Evolutionary conservation across 2,888 invertebrate species (phyloP).

Genomic region (Sturmia bella): DNA sequence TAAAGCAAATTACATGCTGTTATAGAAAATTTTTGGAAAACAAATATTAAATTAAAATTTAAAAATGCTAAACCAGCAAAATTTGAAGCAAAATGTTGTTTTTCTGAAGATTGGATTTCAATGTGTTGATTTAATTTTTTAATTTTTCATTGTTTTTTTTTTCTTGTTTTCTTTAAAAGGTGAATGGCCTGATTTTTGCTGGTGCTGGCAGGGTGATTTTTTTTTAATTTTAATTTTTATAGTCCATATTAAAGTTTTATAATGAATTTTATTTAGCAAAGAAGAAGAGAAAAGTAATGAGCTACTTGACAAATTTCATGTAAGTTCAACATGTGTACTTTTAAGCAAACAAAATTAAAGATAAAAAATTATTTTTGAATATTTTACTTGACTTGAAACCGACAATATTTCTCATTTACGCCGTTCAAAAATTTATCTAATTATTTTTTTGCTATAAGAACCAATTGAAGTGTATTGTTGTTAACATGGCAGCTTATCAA

Average conservation of each 20-base stretch:
- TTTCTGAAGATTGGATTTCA: conserved; percentile 48
- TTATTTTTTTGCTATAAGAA: too few relatives aligned
- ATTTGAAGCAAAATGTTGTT: conserved; percentile 30
- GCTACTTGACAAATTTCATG: too few relatives aligned
- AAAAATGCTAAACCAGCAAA: conserved; percentile 47
- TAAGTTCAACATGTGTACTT: too few relatives aligned
- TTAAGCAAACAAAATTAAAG: too few relatives aligned
- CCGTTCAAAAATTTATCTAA: too few relatives aligned
- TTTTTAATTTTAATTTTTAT: background rate
- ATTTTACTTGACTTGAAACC: too few relatives aligned
- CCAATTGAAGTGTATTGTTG: too few relatives aligned
- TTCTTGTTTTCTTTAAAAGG: conserved; percentile 36
- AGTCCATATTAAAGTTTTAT: conserved; percentile 40
- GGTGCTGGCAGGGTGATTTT: conserved; percentile 18
- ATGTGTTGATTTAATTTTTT: conserved; percentile 33
- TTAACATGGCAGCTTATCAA: too few relatives aligned
- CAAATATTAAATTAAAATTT: conserved; percentile 4
- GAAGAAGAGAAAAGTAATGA: background rate
- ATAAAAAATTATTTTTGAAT: too few relatives aligned
- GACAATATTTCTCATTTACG: too few relatives aligned
- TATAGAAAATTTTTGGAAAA: conserved; percentile 5
- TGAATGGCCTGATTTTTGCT: conserved; percentile 54
- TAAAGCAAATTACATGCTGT: conserved; percentile 28
- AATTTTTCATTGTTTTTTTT: conserved; percentile 1
- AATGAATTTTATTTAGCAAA: background rate